A percentile compares a stretch with the other conserved stretches of the same genome.
Evolutionary conservation across 2,113 vertebrate genomes (phyloP).

Genomic region (Gymnocephalus cernua): DNA sequence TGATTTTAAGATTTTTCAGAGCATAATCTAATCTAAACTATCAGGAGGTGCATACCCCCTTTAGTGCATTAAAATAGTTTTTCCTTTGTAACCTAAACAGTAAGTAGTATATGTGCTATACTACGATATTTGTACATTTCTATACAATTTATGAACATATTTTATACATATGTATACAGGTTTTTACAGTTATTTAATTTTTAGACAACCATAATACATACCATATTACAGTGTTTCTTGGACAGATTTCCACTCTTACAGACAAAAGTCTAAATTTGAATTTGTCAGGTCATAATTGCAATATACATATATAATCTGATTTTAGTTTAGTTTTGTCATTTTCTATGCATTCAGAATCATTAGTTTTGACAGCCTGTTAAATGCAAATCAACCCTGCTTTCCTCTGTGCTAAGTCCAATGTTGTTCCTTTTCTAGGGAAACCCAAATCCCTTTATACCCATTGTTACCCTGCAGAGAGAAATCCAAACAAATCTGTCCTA

Average conservation of each 20-base stretch:
- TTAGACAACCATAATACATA: background rate
- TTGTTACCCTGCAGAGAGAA: background rate
- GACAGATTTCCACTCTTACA: background rate
- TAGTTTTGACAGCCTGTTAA: background rate
- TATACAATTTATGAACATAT: background rate
- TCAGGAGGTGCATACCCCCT: background rate
- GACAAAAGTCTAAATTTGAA: background rate
- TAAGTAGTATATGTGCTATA: background rate
- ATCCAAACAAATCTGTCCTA: background rate
- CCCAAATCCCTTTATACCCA: background rate
- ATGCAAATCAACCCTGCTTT: background rate
- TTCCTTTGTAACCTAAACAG: background rate
- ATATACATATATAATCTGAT: background rate
- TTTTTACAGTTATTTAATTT: background rate
- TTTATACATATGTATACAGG: background rate
- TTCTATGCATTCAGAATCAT: background rate
- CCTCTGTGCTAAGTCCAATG: background rate
- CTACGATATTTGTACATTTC: background rate
- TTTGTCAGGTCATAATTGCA: background rate
- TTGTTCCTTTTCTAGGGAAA: background rate
- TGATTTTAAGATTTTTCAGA: slow-evolving; percentile 18
- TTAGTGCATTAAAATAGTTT: background rate
- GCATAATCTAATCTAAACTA: background rate
- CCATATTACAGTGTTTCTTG: background rate
- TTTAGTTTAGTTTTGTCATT: background rate